Evolutionary conservation across 2,797 vertebrate genomes (phyloP), one percentile per base, ranked within the genome.

Genomic region (Eulemur mongoz): DNA sequence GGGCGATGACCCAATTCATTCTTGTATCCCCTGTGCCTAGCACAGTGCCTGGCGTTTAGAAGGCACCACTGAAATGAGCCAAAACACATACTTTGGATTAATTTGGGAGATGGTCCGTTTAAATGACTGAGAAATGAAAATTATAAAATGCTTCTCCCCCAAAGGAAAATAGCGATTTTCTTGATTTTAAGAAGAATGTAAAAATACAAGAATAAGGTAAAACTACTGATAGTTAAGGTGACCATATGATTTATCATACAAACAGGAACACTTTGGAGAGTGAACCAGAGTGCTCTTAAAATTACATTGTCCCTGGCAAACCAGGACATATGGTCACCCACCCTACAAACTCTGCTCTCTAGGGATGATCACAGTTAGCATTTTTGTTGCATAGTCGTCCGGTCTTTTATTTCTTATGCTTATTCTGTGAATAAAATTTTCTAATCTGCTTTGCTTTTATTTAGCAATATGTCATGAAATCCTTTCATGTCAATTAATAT

Each of bases 391-490:
- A 40, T 45, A 65, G 27, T 12, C 61, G 45, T 81, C 38, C 43
- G 15, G 48, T 38, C 32, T 67, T 45, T 67, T 83, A 27, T 13
- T 13, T 8, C 48, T 45, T 73, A 84, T 75, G 38, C 5, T 54
- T 88, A 2, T 70, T 61, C 65, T 89, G 2, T 86, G 82, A 95
- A 85, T 50, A 61, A 18, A 65, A 7, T 38, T 61, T 83, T 76
- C 69, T 59, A 88, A 50, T n/a, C 69, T 92, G 80, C 2, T 81
- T 96, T 95, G 57, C 75, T 96, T 96, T 94, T 78, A 86, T 23
- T 83, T 93, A 85, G 80, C 35, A 83, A 6, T 67, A 63, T 59
- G 38, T 61, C 32, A 48, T 38, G 27, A 86, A 91, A 89, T 84
- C 9, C 40, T 85, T 95, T 96, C 52, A 54, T 82, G 52, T 72